Base-by-base conservation (phyloP, 1,140 invertebrate genomes). In the Leptonema lineaticorne region DNA sequence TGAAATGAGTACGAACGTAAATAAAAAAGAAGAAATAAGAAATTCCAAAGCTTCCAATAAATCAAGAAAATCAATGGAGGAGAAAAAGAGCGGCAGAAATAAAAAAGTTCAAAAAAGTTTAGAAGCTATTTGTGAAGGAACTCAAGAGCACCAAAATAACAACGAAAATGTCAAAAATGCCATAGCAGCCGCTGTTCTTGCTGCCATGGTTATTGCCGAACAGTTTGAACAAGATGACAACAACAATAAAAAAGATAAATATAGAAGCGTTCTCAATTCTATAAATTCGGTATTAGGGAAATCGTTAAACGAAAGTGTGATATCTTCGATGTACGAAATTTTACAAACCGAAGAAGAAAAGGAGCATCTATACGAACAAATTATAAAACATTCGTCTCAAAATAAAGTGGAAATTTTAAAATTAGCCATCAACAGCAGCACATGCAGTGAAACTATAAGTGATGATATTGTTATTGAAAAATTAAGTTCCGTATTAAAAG, bases 351-450 rank as follows among this genome's bases (percentile, higher is more conserved):
- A 82, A 73, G 80, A 83, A 73, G 76, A 79, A 41, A 83, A 82
- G 76, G 78, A 80, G 72, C 68, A 69, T 28, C 68, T 83, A 75
- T 57, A 81, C 80, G 72, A 84, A 82, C 70, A 82, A 81, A 77
- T 83, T 76, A 28, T 78, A 76, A 69, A 83, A 78, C 76, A 85
- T 75, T 73, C 79, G 74, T 71, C 77, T 75, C 53, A 78, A 62
- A 85, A 84, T 33, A 88, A 87, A 77, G 77, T 87, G 0, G 83
- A 87, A 64, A 81, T 87, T 67, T 78, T 88, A 1, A 87, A 85
- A 76, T 85, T 86, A 66, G 85, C 86, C 0, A 74, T 88, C 0
- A 81, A 82, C 6, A 77, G 75, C 60, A 64, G 74, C 18, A 73
- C 78, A 68, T 67, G 77, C 28, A 79, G 80, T 53, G 76, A 83